phyloP scores from a whole-genome alignment of 2,113 vertebrate species.

The Calyptomena viridis region DNA sequence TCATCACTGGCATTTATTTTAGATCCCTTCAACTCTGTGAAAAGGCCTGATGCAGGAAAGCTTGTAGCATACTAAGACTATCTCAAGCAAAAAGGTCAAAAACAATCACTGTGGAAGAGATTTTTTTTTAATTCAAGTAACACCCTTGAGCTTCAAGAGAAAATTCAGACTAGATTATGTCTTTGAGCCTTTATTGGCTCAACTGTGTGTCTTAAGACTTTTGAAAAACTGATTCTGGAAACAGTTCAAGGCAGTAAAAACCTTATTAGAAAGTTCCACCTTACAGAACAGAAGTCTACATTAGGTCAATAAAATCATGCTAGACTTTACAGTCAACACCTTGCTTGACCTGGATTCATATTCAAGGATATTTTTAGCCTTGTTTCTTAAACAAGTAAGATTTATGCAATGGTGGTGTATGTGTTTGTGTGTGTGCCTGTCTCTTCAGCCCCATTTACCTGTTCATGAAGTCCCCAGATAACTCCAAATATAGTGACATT shows the following conservation, averaged over 20 bases:
- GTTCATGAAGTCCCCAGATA: neutral
- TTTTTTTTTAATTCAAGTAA: neutral
- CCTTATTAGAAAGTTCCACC: neutral
- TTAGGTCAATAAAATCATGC: neutral
- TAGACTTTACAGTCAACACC: neutral
- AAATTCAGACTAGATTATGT: neutral
- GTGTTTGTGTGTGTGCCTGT: neutral
- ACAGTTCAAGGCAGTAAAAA: neutral
- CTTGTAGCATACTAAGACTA: neutral
- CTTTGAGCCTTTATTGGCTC: neutral
- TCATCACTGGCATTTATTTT: neutral
- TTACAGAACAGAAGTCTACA: neutral
- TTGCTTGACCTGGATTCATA: neutral
- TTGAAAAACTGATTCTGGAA: neutral
- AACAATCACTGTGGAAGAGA: neutral
- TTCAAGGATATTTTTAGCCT: neutral
- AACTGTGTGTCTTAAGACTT: neutral
- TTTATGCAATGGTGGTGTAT: neutral
- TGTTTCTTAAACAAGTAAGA: neutral
- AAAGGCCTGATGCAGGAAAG: neutral
- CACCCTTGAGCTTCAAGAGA: neutral
- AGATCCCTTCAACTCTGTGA: neutral
- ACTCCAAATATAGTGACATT: neutral
- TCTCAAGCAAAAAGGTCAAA: neutral
- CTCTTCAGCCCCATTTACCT: neutral